Evolutionary conservation across 2,888 invertebrate species (phyloP), one percentile per base, ranked within the genome.

Genomic region (Vannuccia rotundouncinata): DNA sequence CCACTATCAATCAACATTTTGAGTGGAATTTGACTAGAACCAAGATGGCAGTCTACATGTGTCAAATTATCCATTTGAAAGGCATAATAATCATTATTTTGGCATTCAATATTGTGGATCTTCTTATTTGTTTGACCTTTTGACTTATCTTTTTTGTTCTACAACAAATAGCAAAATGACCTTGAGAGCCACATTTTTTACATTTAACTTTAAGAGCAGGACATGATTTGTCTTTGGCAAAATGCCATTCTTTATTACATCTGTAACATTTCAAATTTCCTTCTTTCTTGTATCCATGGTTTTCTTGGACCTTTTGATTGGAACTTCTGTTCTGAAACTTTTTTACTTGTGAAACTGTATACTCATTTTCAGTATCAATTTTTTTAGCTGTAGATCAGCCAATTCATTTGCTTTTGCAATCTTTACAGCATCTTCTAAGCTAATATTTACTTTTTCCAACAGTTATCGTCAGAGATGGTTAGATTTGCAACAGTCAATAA

Each of bases 141-240:
- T 45, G 10, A 45, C 45, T 45, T 45, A 17, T 28, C 5, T n/a
- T n/a, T 73, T 73, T 73, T 73, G 74, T 73, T 73, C 27, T 13
- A 27, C 74, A 73, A 73, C 74, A 73, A 73, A 22, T 73, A 22
- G 74, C 27, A 27, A 22, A 73, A 27, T 73, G 74, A 73, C 74
- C 10, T 73, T 73, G 22, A 22, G 29, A 73, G 2, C 74, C 74
- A 73, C 10, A 17, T 28, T 73, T 73, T 73, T n/a, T n/a, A 73
- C 74, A 73, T n/a, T 28, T 73, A 27, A 22, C 74, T 28, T 73
- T 73, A 22, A 73, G 27, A 5, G 74, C 74, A 5, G 22, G 74
- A 73, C 10, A 17, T 10, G 74, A 73, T 13, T 45, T 45, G 17
- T 45, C 10, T n/a, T n/a, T n/a, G n/a, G n/a, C n/a, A n/a, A n/a